Base-by-base conservation (phyloP, 2,888 invertebrate genomes). In the Polymixis flavicincta region DNA sequence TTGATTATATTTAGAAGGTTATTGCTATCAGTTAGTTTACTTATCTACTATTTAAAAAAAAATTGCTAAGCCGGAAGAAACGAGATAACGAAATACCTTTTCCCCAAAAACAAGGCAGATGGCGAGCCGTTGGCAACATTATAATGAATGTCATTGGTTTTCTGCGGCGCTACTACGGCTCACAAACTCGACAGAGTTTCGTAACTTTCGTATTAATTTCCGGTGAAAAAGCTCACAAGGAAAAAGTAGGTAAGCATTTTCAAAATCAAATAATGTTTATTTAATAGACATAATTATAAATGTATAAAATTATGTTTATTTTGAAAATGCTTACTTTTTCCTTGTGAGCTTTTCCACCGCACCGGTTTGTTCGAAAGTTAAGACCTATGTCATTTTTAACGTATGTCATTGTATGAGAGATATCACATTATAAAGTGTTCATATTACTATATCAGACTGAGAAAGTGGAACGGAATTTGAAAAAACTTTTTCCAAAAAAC, bases 121-220 rank as follows among this genome's bases (percentile, higher is more conserved):
- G 22, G 61, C 2, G 11, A 28, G 3, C 42, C 0, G 52, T 48
- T 85, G 88, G 91, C 89, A 91, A 90, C 91, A 90, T 83, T 86
- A 66, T 71, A 42, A 55, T 67, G 82, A 89, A 89, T 86, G 89
- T 89, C 90, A 89, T 84, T 74, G 45, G 76, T 57, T 76, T 66
- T 71, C 50, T 71, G 42, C 57, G 66, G 71, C 7, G 37, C 4
- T 71, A 86, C 85, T 66, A 85, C 3, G 73, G 28, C 25, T n/a
- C 0, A 45, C 11, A 50, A 76, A 80, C 76, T 87, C 85, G 83
- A 82, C 52, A 48, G 22, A 55, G 48, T 74, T 9, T 80, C 76
- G 32, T 57, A 55, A 55, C 42, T 74, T 9, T 80, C 76, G 32
- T 57, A 55, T 69, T 9, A 7, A 28, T 50, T 59, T 32, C n/a